Evolutionary conservation across 2,888 invertebrate species (phyloP).

Genomic region (Coremacera marginata): DNA sequence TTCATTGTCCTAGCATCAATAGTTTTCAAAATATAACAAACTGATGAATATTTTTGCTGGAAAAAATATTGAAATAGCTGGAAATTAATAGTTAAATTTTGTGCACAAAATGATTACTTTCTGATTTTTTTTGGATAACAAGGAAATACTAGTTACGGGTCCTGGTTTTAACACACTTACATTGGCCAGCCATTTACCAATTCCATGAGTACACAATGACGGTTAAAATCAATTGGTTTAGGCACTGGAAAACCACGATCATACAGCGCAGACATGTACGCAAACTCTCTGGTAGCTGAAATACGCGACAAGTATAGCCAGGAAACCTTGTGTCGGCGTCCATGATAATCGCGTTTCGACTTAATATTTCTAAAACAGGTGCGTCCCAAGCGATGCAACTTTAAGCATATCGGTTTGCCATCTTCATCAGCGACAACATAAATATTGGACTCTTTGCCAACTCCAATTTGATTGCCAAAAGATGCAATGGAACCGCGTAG

Average conservation of each 20-base stretch:
- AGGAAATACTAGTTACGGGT: not conserved
- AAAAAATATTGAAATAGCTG: too few relatives aligned
- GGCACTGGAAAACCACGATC: constrained; percentile 95
- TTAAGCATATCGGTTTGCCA: constrained; percentile 85
- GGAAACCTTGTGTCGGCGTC: constrained; percentile 87
- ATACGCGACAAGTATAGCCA: constrained; percentile 98
- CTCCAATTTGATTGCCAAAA: constrained; percentile 98
- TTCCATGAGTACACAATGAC: constrained; percentile 98
- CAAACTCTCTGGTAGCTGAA: constrained; percentile 97
- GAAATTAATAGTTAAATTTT: too few relatives aligned
- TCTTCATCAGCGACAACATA: constrained; percentile 89
- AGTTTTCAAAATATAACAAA: too few relatives aligned
- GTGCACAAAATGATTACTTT: too few relatives aligned
- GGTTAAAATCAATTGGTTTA: constrained; percentile 91
- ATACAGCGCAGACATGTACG: constrained; percentile 95
- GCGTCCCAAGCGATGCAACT: constrained; percentile 91
- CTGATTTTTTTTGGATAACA: too few relatives aligned
- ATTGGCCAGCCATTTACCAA: constrained; percentile 85
- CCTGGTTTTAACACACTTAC: constrained; percentile 70
- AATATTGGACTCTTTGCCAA: constrained; percentile 98
- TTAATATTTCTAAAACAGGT: constrained; percentile 97
- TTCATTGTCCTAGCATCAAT: too few relatives aligned
- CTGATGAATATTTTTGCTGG: too few relatives aligned
- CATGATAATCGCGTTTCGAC: constrained; percentile 96
- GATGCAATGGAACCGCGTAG: constrained; percentile 82